Base-by-base conservation (phyloP, 1,140 invertebrate species). In the Psix sp. region DNA sequence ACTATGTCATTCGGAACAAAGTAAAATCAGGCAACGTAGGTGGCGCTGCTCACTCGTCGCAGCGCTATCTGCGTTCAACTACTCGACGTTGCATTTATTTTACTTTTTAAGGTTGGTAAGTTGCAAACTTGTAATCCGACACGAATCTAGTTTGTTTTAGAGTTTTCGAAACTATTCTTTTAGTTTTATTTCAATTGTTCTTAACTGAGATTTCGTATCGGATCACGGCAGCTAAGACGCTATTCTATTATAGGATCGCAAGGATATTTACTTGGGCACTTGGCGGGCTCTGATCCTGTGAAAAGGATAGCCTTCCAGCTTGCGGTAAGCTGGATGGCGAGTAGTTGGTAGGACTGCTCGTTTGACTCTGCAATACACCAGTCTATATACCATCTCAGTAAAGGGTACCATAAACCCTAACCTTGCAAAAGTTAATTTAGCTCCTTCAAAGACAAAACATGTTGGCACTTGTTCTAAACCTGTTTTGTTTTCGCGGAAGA, bases 261-360 rank as follows among this genome's bases (percentile, higher is more conserved):
- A 84, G 80, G 81, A 85, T 86, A 86, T 86, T 86, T 86, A 87
- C 85, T 86, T 86, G 84, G 84, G 78, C 81, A 77, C 72, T 83
- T 85, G 82, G 80, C 78, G 87, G 87, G 78, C 82, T 87, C 77
- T 80, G 80, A 80, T 88, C 86, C 87, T 88, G 82, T 85, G 87
- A 82, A 84, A 88, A 78, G 87, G 86, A 83, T 85, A 88, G 78
- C 86, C 85, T 81, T 83, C 84, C 85, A 89, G 88, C 83, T 88
- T 86, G 84, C 81, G 85, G 75, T 82, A 86, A 85, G 82, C 89
- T 90, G 75, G 91, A 92, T 38, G 93, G 93, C 74, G 93, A 94
- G 80, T 94, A 88, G 73, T 91, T 92, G 77, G 92, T 89, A 76
- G 91, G 91, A 86, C 90, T 92, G 80, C 90, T 89, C 84, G 90